Percentiles rank a stretch among this genome's conserved stretches.
These are phyloP conservation scores for Crax fasciolata DNA, from an alignment of 2,797 vertebrate genomes.

Conservation along the genomic window DNA sequence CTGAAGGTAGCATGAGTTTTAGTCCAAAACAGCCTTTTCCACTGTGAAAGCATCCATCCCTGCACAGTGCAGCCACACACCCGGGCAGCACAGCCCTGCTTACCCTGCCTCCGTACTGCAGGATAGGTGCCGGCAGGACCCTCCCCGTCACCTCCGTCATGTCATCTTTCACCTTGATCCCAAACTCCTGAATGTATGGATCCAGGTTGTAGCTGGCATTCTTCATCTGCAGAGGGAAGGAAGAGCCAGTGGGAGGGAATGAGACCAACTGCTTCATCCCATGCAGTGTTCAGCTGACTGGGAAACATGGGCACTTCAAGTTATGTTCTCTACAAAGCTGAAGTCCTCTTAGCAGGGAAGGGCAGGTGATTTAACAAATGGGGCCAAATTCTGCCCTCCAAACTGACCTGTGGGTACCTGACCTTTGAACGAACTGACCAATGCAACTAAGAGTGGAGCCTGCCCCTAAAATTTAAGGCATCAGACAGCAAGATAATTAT, in stretches of 20 bases:
- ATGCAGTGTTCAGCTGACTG: background rate
- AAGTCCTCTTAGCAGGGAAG: background rate
- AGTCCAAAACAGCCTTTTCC: background rate
- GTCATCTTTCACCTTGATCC: constrained; percentile 98
- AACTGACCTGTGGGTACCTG: rapidly evolving
- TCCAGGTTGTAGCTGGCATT: constrained; percentile 99
- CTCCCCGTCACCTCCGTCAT: constrained; percentile 98
- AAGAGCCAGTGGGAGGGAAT: background rate
- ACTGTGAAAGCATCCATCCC: background rate
- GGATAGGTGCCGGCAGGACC: constrained; percentile 96
- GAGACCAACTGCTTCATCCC: background rate
- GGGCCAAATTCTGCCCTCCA: background rate
- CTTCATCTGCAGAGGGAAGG: constrained; percentile 91
- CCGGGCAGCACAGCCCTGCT: constrained; percentile 38
- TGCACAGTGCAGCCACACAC: background rate
- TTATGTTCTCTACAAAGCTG: background rate
- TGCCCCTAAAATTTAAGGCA: background rate
- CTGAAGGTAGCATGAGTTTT: background rate
- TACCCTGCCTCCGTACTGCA: constrained; percentile 98
- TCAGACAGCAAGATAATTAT: background rate
- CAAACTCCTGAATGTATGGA: constrained; percentile 99
- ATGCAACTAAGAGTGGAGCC: background rate
- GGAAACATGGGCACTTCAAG: rapidly evolving
- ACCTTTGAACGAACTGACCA: background rate
- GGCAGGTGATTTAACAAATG: rapidly evolving